Percentiles rank a stretch among this genome's conserved stretches.
Evolutionary conservation across 2,888 invertebrate genomes (phyloP).

Genomic region (Rhimphoctona megacephalus): DNA sequence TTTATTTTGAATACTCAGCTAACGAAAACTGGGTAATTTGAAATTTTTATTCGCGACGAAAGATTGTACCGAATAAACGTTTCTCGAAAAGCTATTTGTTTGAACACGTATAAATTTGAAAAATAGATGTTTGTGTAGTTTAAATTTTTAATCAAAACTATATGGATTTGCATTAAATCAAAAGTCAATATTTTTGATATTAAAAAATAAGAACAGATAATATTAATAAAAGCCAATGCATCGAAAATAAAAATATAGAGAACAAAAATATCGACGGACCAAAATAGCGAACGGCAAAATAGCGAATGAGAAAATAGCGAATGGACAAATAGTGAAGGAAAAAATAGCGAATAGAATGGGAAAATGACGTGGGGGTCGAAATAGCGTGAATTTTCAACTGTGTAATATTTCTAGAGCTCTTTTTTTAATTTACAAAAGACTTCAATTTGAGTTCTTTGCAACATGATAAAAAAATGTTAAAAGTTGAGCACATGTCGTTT

Average conservation of each 20-base stretch:
- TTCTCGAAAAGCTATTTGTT: conserved; percentile 21
- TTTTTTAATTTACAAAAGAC: not conserved
- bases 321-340: conserved; percentile 11
- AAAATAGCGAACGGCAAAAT: conserved; percentile 19
- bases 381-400: not conserved
- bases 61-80: not conserved
- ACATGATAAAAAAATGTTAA: not conserved
- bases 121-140: not conserved
- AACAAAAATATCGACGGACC: not conserved
- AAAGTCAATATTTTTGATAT: conserved; percentile 1
- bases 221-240: conserved; percentile 2
- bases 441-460: not conserved
- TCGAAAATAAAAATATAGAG: conserved; percentile 13
- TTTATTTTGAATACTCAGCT: conserved; percentile 11
- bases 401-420: not conserved
- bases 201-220: not conserved
- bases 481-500: not conserved
- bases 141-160: conserved; percentile 8
- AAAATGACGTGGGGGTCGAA: not conserved
- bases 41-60: conserved; percentile 5
- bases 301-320: conserved; percentile 21
- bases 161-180: conserved; percentile 9
- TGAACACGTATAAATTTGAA: conserved; percentile 12
- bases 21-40: conserved; percentile 21
- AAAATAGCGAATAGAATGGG: too few species aligned